Evolutionary conservation across 2,113 vertebrate genomes (phyloP), one percentile per base, ranked within the genome.

Genomic region (Struthidea cinerea): DNA sequence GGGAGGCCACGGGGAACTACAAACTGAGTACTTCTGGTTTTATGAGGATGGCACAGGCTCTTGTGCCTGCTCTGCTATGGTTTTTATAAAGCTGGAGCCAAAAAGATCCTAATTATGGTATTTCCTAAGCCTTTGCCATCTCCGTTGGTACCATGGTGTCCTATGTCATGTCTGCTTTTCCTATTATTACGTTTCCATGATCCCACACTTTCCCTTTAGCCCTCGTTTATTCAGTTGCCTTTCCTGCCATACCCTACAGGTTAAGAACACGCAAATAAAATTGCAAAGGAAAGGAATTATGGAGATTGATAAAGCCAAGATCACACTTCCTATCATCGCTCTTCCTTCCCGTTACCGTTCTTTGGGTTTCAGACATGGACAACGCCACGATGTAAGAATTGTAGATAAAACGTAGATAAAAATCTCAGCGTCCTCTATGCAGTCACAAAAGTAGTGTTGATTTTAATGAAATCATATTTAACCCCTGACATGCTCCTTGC

Each of bases 341-440:
- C 6, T 60, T 60, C 32, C 35, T 57, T n/a, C 21, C 26, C 0
- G 3, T 46, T 73, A 4, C 16, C 6, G 3, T 50, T 39, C 7
- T 0, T 3, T 52, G 35, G 6, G 2, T 23, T n/a, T 44, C 37
- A 24, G 63, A 15, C 28, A 9, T 1, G 13, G 53, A 26, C 1
- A 5, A 28, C 44, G 55, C n/a, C 33, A 11, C 1, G 1, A 13
- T 2, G 4, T 4, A 33, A 27, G 7, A 78, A 27, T 13, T 8
- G 1, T 1, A 23, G 47, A n/a, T 55, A 33, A 73, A 90, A 80
- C 2, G 0, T 5, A 35, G 57, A 42, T 61, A 24, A 78, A 82
- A 78, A 30, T 22, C n/a, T 75, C 53, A 39, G 10, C 7, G 65
- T 59, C 6, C 21, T 65, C 15, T 39, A 1, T 60, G 42, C 16